These are phyloP conservation scores for Amblyraja radiata DNA, from an alignment of 2,797 vertebrate species.

Conservation along the genomic window DNA sequence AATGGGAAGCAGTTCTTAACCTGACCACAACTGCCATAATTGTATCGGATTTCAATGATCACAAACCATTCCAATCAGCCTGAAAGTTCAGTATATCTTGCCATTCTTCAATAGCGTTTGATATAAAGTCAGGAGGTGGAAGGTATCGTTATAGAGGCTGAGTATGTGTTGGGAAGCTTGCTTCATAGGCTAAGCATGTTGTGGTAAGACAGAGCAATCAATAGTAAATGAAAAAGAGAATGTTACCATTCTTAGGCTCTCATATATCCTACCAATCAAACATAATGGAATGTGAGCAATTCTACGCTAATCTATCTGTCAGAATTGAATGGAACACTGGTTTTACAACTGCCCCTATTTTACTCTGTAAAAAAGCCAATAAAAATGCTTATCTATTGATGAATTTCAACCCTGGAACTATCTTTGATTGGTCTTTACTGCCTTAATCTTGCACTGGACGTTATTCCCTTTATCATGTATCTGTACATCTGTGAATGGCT, in stretches of 20 bases:
- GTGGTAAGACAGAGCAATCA: neutral
- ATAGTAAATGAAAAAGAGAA: neutral
- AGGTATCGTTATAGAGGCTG: neutral
- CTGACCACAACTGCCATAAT: neutral
- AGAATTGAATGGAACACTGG: neutral
- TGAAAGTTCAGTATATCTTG: neutral
- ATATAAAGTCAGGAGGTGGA: neutral
- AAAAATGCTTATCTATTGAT: too few species aligned
- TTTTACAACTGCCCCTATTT: neutral
- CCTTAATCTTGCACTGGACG: too few species aligned
- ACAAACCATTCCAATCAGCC: neutral
- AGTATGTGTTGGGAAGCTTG: neutral
- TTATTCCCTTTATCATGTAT: too few species aligned
- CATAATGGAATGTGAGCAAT: neutral
- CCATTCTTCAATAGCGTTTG: neutral
- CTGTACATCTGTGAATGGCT: too few species aligned
- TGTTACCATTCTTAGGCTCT: neutral
- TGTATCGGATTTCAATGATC: constrained; percentile 14
- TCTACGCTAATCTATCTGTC: neutral
- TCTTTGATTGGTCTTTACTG: too few species aligned
- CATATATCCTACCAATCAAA: neutral
- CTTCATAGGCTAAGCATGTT: neutral
- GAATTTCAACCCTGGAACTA: too few species aligned
- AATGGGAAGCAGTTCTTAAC: neutral
- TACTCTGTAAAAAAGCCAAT: too few species aligned